These are phyloP conservation scores for Hydrozoanthus tunicans DNA, from an alignment of 64 coral and sea anemone species.

Conservation along the genomic window DNA sequence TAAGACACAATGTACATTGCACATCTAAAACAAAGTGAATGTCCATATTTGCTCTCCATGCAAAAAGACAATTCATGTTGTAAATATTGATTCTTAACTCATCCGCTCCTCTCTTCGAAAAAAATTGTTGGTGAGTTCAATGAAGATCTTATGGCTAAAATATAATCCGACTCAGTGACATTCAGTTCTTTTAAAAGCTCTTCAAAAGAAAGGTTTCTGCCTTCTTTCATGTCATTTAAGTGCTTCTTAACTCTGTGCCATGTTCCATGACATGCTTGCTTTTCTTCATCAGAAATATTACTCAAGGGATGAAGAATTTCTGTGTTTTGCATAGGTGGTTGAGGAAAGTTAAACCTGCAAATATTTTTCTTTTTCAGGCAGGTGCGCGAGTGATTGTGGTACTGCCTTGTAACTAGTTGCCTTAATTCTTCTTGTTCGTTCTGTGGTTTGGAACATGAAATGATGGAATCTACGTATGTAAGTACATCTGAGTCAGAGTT, in stretches of 20 bases:
- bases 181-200: background rate
- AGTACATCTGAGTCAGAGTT: no score
- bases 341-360: no score
- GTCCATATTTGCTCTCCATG: constrained; percentile 13
- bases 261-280: background rate
- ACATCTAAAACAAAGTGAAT: constrained; percentile 3
- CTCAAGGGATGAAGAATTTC: background rate
- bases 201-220: constrained; percentile 12
- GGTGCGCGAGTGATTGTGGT: no score
- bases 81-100: background rate
- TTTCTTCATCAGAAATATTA: background rate
- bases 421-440: no score
- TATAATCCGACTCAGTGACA: background rate
- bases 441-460: background rate
- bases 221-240: background rate
- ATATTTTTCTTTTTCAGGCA: no score
- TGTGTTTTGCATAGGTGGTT: background rate
- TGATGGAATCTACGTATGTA: background rate
- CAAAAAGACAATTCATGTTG: background rate
- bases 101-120: constrained; percentile 1
- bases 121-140: constrained; percentile 10
- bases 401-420: no score
- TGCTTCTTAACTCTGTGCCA: background rate
- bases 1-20: background rate
- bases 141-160: background rate